phyloP scores from a whole-genome alignment of 2,113 vertebrate species.

The Nerophis ophidion region DNA sequence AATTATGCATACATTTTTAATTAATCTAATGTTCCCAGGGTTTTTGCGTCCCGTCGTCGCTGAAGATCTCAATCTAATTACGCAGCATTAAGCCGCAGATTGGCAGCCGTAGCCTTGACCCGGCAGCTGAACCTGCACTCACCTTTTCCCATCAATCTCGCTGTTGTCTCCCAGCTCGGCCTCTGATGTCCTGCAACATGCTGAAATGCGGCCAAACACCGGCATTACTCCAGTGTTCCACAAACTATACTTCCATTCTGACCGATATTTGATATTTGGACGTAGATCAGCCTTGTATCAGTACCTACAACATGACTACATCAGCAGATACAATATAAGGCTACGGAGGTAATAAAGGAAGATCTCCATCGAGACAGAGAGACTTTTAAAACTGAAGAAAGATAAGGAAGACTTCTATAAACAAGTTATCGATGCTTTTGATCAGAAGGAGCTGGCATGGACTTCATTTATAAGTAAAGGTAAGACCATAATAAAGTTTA shows the following conservation, averaged over 20 bases:
- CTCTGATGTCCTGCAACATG: constrained; percentile 53
- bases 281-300: too few species aligned
- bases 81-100: constrained; percentile 68
- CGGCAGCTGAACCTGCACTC: constrained; percentile 50
- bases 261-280: too few species aligned
- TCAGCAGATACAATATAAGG: too few species aligned
- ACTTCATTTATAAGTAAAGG: too few species aligned
- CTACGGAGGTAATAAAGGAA: too few species aligned
- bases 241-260: constrained; percentile 14
- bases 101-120: constrained; percentile 63
- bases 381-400: too few species aligned
- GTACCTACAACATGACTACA: too few species aligned
- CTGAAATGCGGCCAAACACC: constrained; percentile 58
- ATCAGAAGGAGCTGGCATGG: too few species aligned
- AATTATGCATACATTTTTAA: constrained; percentile 83
- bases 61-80: constrained; percentile 77
- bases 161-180: constrained; percentile 41
- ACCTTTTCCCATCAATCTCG: constrained; percentile 72
- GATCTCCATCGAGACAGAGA: too few species aligned
- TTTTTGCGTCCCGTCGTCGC: constrained; percentile 56
- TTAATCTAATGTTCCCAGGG: constrained; percentile 77
- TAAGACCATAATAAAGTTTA: too few species aligned
- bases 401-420: too few species aligned
- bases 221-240: constrained; percentile 15
- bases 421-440: too few species aligned